These are phyloP conservation scores for Cephalopholis sonnerati DNA, from an alignment of 2,113 vertebrate genomes.

Conservation along the genomic window DNA sequence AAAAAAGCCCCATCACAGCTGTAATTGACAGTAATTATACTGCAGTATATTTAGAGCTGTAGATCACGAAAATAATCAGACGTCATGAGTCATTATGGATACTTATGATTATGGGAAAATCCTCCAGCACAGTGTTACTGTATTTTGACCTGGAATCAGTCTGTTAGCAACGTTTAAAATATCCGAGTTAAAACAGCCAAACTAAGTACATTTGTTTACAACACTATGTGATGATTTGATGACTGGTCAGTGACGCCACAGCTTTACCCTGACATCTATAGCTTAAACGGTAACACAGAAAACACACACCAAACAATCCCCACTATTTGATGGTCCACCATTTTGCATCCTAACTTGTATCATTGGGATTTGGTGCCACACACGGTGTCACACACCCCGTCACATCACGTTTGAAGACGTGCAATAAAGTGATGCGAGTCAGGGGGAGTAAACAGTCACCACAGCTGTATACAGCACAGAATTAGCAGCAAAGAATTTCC, in stretches of 20 bases:
- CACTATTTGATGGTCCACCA: neutral
- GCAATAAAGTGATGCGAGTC: neutral
- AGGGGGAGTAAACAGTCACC: no score
- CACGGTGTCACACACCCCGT: no score
- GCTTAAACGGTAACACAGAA: neutral
- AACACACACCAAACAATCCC: neutral
- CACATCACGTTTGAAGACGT: neutral
- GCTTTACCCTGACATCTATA: neutral
- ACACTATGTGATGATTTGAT: neutral
- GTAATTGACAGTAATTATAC: neutral
- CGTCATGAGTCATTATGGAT: neutral
- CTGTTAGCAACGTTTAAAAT: constrained; percentile 1
- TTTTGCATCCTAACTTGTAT: constrained; percentile 24
- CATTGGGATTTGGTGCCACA: no score
- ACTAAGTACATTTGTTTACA: neutral
- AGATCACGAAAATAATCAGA: constrained; percentile 7
- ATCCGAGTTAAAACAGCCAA: neutral
- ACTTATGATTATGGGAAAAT: neutral
- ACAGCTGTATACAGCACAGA: neutral
- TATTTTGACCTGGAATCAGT: constrained; percentile 1
- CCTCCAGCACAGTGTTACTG: neutral
- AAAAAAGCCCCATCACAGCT: neutral
- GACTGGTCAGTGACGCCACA: neutral
- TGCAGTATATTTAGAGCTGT: neutral
- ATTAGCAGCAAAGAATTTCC: neutral